phyloP scores from a whole-genome alignment of 2,113 vertebrate species.

The Dissostichus mawsoni region DNA sequence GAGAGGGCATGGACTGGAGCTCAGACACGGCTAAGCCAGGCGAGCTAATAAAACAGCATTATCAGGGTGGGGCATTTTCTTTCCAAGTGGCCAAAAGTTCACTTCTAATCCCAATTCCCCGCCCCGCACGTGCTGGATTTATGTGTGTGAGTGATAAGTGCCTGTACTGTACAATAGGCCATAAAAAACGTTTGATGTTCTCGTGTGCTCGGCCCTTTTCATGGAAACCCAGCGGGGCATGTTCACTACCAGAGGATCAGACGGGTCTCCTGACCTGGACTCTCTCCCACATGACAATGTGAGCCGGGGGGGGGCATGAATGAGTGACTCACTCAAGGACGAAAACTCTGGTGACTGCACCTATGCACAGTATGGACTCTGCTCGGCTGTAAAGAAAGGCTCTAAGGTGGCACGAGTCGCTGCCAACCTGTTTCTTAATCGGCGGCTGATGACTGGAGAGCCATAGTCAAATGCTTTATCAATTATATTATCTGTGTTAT shows the following conservation, averaged over 20 bases:
- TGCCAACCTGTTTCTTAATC: background rate
- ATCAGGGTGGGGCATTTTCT: constrained; percentile 36
- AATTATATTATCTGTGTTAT: constrained; percentile 1
- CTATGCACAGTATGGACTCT: constrained; percentile 40
- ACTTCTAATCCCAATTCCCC: constrained; percentile 54
- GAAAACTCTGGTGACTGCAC: constrained; percentile 15
- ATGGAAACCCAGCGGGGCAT: constrained; percentile 64
- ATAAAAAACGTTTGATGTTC: constrained; percentile 58
- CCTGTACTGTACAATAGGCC: constrained; percentile 39
- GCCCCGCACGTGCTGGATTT: background rate
- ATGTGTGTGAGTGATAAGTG: constrained; percentile 21
- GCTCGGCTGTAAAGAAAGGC: constrained; percentile 48
- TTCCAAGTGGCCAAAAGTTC: constrained; percentile 61
- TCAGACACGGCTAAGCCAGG: constrained; percentile 30
- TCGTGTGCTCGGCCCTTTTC: constrained; percentile 29
- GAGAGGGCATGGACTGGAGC: background rate
- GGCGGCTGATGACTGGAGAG: background rate
- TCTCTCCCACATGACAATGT: constrained; percentile 24
- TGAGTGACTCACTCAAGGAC: constrained; percentile 60
- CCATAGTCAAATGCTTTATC: background rate
- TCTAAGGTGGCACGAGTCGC: background rate
- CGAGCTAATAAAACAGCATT: constrained; percentile 61
- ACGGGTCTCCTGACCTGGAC: constrained; percentile 61
- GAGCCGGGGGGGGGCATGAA: constrained; percentile 36
- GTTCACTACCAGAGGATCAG: constrained; percentile 50